These are phyloP conservation scores for Lasiommata megera DNA, from an alignment of 2,888 invertebrate species.

Conservation along the genomic window DNA sequence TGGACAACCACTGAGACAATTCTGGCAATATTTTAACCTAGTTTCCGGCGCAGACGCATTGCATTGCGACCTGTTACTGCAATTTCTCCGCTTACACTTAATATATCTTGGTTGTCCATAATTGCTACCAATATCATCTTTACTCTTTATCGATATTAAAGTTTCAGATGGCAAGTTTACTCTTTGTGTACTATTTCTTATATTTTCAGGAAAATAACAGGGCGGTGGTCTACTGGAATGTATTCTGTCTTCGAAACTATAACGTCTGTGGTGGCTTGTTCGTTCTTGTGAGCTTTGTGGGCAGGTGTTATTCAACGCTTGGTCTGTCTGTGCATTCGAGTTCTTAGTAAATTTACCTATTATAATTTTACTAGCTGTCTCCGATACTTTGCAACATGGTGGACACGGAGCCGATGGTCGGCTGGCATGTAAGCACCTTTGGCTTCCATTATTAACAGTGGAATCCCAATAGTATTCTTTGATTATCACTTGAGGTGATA, in stretches of 20 bases:
- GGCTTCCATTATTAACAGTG: neutral
- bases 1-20: constrained; percentile 28
- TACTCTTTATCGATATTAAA: neutral
- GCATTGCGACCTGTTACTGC: neutral
- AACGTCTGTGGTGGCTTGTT: neutral
- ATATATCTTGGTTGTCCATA: constrained; percentile 17
- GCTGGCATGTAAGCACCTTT: neutral
- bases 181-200: neutral
- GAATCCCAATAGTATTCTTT: constrained; percentile 54
- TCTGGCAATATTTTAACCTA: constrained; percentile 22
- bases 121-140: constrained; percentile 7
- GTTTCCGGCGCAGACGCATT: neutral
- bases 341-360: neutral
- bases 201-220: neutral
- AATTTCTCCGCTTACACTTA: constrained; percentile 13
- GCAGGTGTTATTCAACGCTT: neutral
- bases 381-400: neutral
- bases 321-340: neutral
- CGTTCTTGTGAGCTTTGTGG: neutral
- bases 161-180: neutral
- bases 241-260: neutral
- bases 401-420: neutral
- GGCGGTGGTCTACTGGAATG: neutral
- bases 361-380: neutral
- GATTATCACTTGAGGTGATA: constrained; percentile 43